phyloP scores from a whole-genome alignment of 2,888 invertebrate genomes.

The Drosophila heteroneura region DNA sequence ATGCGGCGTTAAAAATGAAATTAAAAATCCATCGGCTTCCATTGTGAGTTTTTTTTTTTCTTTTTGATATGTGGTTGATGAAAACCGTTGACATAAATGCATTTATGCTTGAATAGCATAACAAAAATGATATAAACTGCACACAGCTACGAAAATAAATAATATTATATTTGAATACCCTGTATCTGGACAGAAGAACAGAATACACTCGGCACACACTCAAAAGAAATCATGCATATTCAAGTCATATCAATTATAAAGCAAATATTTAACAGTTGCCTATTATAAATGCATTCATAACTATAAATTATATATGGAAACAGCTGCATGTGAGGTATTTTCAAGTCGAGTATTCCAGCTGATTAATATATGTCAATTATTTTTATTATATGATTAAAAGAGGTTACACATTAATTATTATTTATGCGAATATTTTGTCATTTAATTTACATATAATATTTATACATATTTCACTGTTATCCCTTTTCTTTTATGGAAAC shows the following conservation, averaged over 20 bases:
- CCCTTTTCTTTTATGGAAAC: constrained; percentile 42
- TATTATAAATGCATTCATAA: neutral
- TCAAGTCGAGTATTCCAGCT: neutral
- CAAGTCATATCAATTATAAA: neutral
- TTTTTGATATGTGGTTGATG: constrained; percentile 31
- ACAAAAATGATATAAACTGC: constrained; percentile 71
- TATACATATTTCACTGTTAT: constrained; percentile 26
- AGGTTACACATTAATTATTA: constrained; percentile 72
- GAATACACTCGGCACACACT: neutral
- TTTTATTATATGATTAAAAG: constrained; percentile 32
- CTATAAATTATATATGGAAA: neutral
- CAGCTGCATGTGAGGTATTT: neutral
- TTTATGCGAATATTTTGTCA: constrained; percentile 69
- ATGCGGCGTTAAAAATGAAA: constrained; percentile 66
- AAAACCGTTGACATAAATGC: constrained; percentile 68
- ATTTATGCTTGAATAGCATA: constrained; percentile 74
- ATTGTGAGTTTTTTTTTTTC: constrained; percentile 33
- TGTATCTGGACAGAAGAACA: neutral
- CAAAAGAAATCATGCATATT: neutral
- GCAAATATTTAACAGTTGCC: neutral
- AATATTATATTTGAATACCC: neutral
- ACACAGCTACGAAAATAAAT: neutral
- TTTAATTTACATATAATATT: constrained; percentile 59
- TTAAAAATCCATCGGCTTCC: constrained; percentile 68
- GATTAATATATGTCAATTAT: constrained; percentile 24